Percentiles rank a stretch among this genome's conserved stretches.
Evolutionary conservation across 2,797 vertebrate genomes (phyloP).

Genomic region (Onychomys torridus): DNA sequence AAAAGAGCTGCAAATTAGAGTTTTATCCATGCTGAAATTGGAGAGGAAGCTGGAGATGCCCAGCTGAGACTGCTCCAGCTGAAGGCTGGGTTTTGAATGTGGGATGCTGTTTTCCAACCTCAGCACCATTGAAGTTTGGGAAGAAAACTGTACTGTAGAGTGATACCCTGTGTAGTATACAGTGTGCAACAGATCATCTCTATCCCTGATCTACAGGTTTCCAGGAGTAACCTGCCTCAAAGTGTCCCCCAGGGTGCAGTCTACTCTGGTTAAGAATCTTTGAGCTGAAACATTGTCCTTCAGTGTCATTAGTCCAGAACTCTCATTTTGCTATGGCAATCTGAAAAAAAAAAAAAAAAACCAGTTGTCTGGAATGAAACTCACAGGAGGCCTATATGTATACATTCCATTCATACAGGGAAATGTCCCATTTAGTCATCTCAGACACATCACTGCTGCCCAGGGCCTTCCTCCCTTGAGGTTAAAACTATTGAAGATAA

Average conservation of each 20-base stretch:
- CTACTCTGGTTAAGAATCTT: neutral
- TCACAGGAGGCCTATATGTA: neutral
- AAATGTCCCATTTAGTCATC: neutral
- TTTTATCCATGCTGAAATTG: neutral
- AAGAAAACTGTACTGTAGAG: neutral
- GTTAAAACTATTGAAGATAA: neutral
- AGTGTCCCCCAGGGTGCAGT: neutral
- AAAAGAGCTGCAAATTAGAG: conserved; percentile 2
- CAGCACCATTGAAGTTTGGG: neutral
- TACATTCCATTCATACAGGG: neutral
- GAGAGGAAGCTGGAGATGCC: neutral
- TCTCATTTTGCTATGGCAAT: neutral
- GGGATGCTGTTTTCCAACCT: neutral
- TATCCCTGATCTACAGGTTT: neutral
- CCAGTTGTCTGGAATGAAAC: conserved; percentile 43
- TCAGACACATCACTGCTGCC: neutral
- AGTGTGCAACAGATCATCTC: neutral
- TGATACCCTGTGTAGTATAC: neutral
- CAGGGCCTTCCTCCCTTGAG: neutral
- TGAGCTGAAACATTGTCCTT: neutral
- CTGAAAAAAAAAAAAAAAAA: neutral
- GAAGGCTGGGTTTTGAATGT: neutral
- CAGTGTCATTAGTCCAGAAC: neutral
- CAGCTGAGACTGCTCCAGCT: neutral
- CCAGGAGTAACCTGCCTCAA: neutral